Conservation (phyloP, 2,888 invertebrate species). For the Drosophila vallismaia region DNA sequence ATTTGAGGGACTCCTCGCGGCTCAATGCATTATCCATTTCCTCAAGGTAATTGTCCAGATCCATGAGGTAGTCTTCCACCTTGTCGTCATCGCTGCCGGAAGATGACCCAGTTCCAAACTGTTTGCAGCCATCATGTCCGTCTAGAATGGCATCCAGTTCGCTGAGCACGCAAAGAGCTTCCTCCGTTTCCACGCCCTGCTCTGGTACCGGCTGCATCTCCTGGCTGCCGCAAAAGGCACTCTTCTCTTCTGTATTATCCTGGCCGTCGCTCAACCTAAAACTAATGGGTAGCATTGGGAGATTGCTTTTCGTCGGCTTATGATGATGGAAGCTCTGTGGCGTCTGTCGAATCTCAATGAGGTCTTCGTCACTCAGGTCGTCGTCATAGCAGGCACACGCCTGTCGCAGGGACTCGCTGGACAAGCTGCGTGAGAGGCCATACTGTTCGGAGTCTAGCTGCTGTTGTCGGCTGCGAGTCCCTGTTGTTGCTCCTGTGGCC, state of each 20-base stretch:
- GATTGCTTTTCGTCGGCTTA: conserved; percentile 19
- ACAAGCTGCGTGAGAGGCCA: conserved; percentile 79
- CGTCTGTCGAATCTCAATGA: conserved; percentile 71
- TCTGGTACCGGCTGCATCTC: conserved; percentile 55
- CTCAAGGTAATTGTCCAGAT: conserved; percentile 85
- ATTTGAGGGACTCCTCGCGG: conserved; percentile 25
- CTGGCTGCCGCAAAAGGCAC: conserved; percentile 68
- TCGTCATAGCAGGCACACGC: conserved; percentile 79
- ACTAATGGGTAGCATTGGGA: conserved; percentile 46
- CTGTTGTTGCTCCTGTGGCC: conserved; percentile 24
- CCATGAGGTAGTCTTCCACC: conserved; percentile 85
- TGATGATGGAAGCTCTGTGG: conserved; percentile 69
- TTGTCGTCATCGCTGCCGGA: conserved; percentile 63
- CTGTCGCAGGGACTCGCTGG: conserved; percentile 80
- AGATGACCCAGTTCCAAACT: conserved; percentile 50
- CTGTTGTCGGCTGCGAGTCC: conserved; percentile 17
- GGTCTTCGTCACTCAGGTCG: conserved; percentile 79
- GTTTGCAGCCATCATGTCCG: conserved; percentile 68
- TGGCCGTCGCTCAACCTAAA: conserved; percentile 47
- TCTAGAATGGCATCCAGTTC: conserved; percentile 82
- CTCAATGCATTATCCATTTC: conserved; percentile 80
- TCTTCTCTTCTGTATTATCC: conserved; percentile 55
- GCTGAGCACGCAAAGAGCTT: conserved; percentile 77
- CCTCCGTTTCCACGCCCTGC: conserved; percentile 55
- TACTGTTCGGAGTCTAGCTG: conserved; percentile 48